Percentiles rank a stretch among this genome's conserved stretches.
phyloP scores from a whole-genome alignment of 2,888 invertebrate species.

The Drosophila melanosoma region DNA sequence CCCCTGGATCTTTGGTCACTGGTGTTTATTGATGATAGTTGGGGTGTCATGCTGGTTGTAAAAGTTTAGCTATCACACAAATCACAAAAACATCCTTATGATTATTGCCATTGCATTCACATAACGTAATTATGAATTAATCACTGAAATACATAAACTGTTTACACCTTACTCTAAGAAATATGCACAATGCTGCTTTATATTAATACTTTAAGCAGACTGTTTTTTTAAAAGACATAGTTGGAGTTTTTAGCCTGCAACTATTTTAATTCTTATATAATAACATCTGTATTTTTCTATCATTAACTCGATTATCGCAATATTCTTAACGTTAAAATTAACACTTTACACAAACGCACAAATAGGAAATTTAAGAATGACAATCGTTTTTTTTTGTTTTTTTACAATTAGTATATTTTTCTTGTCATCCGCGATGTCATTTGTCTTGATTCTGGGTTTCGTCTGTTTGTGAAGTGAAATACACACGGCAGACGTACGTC shows the following conservation, averaged over 20 bases:
- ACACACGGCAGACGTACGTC: slow-evolving; percentile 44
- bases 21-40: background rate
- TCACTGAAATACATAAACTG: slow-evolving; percentile 4
- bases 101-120: slow-evolving; percentile 54
- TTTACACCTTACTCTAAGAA: background rate
- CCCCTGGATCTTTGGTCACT: slow-evolving; percentile 22
- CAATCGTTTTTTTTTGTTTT: slow-evolving; percentile 45
- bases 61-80: slow-evolving; percentile 53
- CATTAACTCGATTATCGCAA: slow-evolving; percentile 54
- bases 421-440: slow-evolving; percentile 33
- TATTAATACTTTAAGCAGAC: slow-evolving; percentile 29
- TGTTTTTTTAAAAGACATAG: slow-evolving; percentile 8
- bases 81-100: slow-evolving; percentile 72
- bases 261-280: slow-evolving; percentile 66
- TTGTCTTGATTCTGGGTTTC: slow-evolving; percentile 9
- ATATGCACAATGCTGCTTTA: slow-evolving; percentile 14
- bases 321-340: slow-evolving; percentile 61
- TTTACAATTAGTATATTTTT: slow-evolving; percentile 32
- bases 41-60: slow-evolving; percentile 24
- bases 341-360: slow-evolving; percentile 38
- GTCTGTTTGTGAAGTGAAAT: slow-evolving; percentile 34
- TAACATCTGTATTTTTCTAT: slow-evolving; percentile 46
- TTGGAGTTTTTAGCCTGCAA: slow-evolving; percentile 7
- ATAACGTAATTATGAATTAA: slow-evolving; percentile 40
- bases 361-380: slow-evolving; percentile 13